These are phyloP conservation scores for Meloidogyne chitwoodi DNA, from an alignment of 1,140 invertebrate species.

Conservation along the genomic window DNA sequence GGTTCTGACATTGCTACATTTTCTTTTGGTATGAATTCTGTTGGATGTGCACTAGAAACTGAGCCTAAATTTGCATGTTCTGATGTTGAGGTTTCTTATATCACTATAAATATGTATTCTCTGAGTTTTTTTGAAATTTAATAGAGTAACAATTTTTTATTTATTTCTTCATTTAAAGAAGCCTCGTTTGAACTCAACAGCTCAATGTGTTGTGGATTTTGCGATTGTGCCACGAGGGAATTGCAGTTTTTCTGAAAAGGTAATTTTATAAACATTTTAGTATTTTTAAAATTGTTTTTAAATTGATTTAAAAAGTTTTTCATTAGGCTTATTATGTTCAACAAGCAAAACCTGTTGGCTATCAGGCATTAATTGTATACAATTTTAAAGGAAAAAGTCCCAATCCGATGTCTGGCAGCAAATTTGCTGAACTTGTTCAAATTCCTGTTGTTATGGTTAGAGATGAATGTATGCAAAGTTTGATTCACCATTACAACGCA, in stretches of 20 bases:
- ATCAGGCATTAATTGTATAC: constrained; percentile 49
- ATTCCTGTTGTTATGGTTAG: constrained; percentile 58
- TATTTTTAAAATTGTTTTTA: neutral
- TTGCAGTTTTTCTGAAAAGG: constrained; percentile 54
- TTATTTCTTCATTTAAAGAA: neutral
- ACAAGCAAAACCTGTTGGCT: constrained; percentile 31
- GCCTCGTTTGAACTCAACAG: constrained; percentile 9
- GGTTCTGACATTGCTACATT: constrained; percentile 40
- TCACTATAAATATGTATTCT: too few relatives aligned
- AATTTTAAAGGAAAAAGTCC: constrained; percentile 39
- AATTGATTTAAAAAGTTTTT: too few relatives aligned
- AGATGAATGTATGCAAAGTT: constrained; percentile 49
- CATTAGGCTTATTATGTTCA: constrained; percentile 49
- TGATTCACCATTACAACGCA: constrained; percentile 46
- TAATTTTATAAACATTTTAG: neutral
- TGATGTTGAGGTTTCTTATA: constrained; percentile 26
- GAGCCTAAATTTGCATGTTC: constrained; percentile 50
- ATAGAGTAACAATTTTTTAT: too few relatives aligned
- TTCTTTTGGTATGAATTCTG: constrained; percentile 34
- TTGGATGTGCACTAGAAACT: constrained; percentile 51
- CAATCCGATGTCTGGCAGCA: constrained; percentile 54
- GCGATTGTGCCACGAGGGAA: constrained; percentile 55
- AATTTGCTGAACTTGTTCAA: constrained; percentile 42
- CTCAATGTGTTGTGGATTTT: constrained; percentile 42
- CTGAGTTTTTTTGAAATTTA: too few relatives aligned